These are phyloP conservation scores for Girardinichthys multiradiatus DNA, from an alignment of 2,113 vertebrate species.

Conservation along the genomic window DNA sequence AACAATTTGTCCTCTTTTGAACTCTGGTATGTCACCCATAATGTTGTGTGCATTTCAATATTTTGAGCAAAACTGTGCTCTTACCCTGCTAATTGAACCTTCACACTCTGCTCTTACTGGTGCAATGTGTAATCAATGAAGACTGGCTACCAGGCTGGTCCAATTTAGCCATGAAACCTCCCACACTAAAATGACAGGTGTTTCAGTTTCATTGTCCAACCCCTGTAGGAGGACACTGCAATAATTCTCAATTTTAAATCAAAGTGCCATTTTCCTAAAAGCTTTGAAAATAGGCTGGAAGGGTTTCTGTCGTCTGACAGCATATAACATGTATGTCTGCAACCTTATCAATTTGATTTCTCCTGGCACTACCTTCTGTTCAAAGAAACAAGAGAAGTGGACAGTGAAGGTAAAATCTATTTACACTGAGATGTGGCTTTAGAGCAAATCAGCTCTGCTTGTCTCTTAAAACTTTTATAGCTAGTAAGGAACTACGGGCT, in stretches of 20 bases:
- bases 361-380: constrained; percentile 12
- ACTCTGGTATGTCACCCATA: no score
- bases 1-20: no score
- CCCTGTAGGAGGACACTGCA: no score
- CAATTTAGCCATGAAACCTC: no score
- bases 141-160: no score
- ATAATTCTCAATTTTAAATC: not conserved
- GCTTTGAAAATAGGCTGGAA: not conserved
- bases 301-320: not conserved
- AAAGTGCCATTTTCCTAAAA: not conserved
- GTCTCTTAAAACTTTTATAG: constrained; percentile 54
- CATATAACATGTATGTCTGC: not conserved
- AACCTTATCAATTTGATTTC: constrained; percentile 17
- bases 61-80: no score
- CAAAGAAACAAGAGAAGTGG: constrained; percentile 1
- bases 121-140: no score
- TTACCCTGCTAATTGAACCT: no score
- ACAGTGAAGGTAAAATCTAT: constrained; percentile 39
- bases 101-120: no score
- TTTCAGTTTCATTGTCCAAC: no score
- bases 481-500: constrained; percentile 51
- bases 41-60: no score
- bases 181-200: no score
- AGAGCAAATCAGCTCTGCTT: constrained; percentile 54
- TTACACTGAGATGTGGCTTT: constrained; percentile 55